Percentiles rank a stretch among this genome's conserved stretches.
phyloP scores from a whole-genome alignment of 2,113 vertebrate genomes.

The Syrrhaptes paradoxus region DNA sequence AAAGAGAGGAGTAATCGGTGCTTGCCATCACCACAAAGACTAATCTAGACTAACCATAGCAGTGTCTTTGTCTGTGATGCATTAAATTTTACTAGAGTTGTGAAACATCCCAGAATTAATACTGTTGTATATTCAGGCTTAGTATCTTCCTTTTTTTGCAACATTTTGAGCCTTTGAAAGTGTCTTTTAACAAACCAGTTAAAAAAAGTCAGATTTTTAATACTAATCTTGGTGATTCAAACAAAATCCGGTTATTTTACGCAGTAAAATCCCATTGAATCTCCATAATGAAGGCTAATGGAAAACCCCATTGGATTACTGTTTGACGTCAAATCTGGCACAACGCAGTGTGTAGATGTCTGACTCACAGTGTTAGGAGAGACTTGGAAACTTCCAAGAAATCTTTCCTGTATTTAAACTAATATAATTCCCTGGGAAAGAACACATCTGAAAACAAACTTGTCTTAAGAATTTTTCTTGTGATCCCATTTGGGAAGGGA shows the following conservation, averaged over 20 bases:
- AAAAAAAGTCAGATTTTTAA: not conserved
- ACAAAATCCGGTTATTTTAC: not conserved
- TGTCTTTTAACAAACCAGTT: not conserved
- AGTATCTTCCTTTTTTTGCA: not conserved
- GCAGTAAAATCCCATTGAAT: not conserved
- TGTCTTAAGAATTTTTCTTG: not conserved
- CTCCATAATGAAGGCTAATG: not conserved
- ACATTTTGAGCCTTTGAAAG: not conserved
- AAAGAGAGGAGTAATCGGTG: not conserved
- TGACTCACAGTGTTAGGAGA: conserved; percentile 26
- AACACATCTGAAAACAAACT: not conserved
- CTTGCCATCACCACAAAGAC: accelerated
- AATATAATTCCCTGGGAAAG: conserved; percentile 3
- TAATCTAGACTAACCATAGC: not conserved
- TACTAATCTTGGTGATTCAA: not conserved
- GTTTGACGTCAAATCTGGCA: conserved; percentile 53
- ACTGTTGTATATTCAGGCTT: not conserved
- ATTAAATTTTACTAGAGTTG: not conserved
- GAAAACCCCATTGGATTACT: conserved; percentile 26
- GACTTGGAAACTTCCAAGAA: conserved; percentile 25
- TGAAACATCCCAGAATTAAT: not conserved
- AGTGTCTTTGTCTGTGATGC: not conserved
- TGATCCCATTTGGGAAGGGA: not conserved
- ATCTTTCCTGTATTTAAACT: conserved; percentile 36
- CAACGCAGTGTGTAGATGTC: not conserved